Evolutionary conservation across 2,888 invertebrate species (phyloP), one percentile per base, ranked within the genome.

Genomic region (Cecidostiba fungosa): DNA sequence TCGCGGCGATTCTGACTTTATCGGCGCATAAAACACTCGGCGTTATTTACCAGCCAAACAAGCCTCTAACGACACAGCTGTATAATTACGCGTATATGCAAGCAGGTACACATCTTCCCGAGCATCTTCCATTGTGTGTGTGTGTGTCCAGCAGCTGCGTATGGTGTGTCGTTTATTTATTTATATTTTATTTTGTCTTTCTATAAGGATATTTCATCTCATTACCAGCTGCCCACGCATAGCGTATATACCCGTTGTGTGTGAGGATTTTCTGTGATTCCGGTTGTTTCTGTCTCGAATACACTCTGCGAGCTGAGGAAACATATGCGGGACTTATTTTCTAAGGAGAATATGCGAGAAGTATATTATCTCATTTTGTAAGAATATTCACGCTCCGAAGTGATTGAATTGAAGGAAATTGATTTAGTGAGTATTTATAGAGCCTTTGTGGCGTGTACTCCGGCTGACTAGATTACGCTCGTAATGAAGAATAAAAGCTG

Each of bases 141-240:
- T 14, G n/a, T 54, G 29, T 47, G 8, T 59, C 77, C 4, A 69
- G 43, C 54, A 59, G 54, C n/a, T 50, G 47, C 29, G 16, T 19
- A n/a, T 23, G 62, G 29, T n/a, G 62, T 80, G 39, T 74, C 26
- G 43, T n/a, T 47, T 32, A n/a, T n/a, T n/a, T n/a, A n/a, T n/a
- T n/a, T n/a, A n/a, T n/a, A n/a, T 50, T 74, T 23, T 43, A 62
- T 36, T 1, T 62, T 47, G 10, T 62, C 43, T 23, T 82, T 77
- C 59, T 77, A 84, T 77, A 83, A 84, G 86, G 81, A 84, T 80
- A 81, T 86, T 86, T 84, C 79, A 77, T 85, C 85, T 86, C 84
- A 77, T 86, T 86, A 86, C 66, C 43, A 80, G n/a, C 85, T 77
- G 85, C 87, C 87, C 83, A 87, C 87, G 23, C 87, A 66, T n/a